Evolutionary conservation across 1,140 invertebrate genomes (phyloP).

Genomic region (Hydropsyche tenuis): DNA sequence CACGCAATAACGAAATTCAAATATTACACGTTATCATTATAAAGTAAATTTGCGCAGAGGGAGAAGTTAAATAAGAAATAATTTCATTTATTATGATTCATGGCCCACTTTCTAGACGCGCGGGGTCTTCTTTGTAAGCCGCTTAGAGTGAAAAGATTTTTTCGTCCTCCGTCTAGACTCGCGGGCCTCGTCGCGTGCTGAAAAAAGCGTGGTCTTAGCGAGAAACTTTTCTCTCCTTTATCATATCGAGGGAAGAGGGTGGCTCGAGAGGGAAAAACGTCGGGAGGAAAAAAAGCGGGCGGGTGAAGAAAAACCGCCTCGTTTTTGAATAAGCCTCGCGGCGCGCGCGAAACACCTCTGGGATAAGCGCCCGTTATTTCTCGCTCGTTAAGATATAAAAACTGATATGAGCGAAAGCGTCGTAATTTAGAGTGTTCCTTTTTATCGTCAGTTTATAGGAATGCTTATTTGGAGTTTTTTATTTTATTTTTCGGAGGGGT

Average conservation of each 20-base stretch:
- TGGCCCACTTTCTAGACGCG: constrained; percentile 21
- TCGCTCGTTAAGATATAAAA: constrained; percentile 27
- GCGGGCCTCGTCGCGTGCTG: neutral
- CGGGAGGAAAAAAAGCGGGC: neutral
- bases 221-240: constrained; percentile 8
- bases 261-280: neutral
- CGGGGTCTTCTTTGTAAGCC: constrained; percentile 22
- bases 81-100: constrained; percentile 28
- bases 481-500: too few species aligned
- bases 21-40: neutral
- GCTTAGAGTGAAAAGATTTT: constrained; percentile 26
- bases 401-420: constrained; percentile 15
- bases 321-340: constrained; percentile 24
- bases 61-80: constrained; percentile 11
- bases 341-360: constrained; percentile 11
- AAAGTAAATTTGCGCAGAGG: neutral
- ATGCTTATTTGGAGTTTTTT: too few species aligned
- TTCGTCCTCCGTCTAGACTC: constrained; percentile 20
- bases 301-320: neutral
- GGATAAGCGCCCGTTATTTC: constrained; percentile 16
- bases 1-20: neutral
- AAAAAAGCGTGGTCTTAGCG: constrained; percentile 3
- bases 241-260: neutral
- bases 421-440: constrained; percentile 6
- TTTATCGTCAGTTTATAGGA: neutral